Evolutionary conservation across 2,113 vertebrate genomes (phyloP).

Genomic region (Chroicocephalus ridibundus): DNA sequence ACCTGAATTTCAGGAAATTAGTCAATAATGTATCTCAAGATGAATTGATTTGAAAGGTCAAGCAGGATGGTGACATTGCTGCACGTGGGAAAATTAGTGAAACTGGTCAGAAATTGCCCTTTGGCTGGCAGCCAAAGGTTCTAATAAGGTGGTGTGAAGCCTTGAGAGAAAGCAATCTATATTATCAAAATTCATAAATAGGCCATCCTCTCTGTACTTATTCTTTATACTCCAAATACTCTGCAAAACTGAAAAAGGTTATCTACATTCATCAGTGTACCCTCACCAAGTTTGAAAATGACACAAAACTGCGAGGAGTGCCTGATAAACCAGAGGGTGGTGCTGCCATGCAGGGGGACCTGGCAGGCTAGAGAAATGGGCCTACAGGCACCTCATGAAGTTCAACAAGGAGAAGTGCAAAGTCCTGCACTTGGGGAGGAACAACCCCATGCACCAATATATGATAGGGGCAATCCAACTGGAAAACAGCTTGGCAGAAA

Average conservation of each 20-base stretch:
- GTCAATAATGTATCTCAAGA: slow-evolving; percentile 65
- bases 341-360: background rate
- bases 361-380: background rate
- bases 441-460: background rate
- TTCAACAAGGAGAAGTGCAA: background rate
- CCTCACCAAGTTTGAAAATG: background rate
- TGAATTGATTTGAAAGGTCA: slow-evolving; percentile 70
- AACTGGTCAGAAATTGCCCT: slow-evolving; percentile 52
- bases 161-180: background rate
- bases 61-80: slow-evolving; percentile 12
- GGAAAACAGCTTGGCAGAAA: background rate
- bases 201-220: background rate
- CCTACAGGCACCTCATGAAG: background rate
- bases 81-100: slow-evolving; percentile 22
- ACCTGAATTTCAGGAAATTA: slow-evolving; percentile 62
- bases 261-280: background rate
- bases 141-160: slow-evolving; percentile 18
- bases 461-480: background rate
- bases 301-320: background rate
- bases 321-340: rapidly evolving
- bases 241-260: background rate
- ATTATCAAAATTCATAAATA: slow-evolving; percentile 27
- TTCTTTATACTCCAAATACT: background rate
- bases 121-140: slow-evolving; percentile 43
- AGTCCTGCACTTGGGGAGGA: background rate